phyloP scores from a whole-genome alignment of 2,797 vertebrate genomes.

The Falco rusticolus region DNA sequence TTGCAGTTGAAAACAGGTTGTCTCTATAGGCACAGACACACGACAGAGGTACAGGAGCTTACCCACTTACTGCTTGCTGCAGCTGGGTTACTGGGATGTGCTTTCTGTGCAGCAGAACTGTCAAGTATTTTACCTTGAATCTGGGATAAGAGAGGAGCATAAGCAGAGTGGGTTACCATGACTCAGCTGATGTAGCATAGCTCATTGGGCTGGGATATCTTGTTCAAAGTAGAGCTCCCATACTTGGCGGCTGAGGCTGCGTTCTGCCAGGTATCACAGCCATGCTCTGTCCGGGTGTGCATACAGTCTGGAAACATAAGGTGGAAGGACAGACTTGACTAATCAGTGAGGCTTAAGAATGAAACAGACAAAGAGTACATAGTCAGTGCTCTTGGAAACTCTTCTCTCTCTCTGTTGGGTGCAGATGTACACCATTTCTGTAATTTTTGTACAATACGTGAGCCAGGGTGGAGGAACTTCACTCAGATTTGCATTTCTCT shows the following conservation, averaged over 20 bases:
- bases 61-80: accelerated
- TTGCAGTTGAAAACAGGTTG: neutral
- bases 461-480: neutral
- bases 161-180: neutral
- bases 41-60: neutral
- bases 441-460: neutral
- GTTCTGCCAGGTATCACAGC: neutral
- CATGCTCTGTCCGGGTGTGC: accelerated
- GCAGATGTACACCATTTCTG: neutral
- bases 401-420: neutral
- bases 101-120: neutral
- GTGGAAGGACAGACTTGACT: neutral
- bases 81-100: neutral
- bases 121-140: neutral
- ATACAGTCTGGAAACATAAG: neutral
- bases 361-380: neutral
- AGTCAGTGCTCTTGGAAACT: neutral
- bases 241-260: neutral
- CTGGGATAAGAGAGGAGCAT: neutral
- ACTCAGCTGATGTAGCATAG: neutral
- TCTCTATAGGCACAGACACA: neutral
- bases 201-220: neutral
- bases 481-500: neutral
- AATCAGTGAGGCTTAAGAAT: neutral
- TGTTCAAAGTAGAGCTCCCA: neutral